Conservation (phyloP, 2,888 invertebrate species). For the Megastigmus dorsalis region DNA sequence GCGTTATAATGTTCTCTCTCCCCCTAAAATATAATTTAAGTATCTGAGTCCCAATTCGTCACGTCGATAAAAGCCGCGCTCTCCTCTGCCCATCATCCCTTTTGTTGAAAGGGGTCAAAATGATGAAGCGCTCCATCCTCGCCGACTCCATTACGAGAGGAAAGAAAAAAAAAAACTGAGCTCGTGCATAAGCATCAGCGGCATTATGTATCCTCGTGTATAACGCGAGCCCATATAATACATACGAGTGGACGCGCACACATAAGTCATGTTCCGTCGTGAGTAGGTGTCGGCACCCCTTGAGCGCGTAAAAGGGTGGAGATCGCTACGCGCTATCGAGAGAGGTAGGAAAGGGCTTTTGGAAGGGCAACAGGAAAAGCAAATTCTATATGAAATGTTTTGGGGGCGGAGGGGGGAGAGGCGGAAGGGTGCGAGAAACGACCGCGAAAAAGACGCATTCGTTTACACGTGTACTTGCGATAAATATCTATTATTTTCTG, state of each 20-base stretch:
- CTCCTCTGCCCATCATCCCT: not conserved
- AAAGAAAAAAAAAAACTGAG: conserved; percentile 50
- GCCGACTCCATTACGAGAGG: conserved; percentile 54
- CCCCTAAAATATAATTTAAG: too few relatives aligned
- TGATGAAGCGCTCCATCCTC: conserved; percentile 33
- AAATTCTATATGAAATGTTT: not conserved
- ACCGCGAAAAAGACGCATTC: not conserved
- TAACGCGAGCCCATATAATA: conserved; percentile 32
- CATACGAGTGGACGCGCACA: conserved; percentile 7
- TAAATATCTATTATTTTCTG: conserved; percentile 42
- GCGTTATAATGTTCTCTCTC: too few relatives aligned
- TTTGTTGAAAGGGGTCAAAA: conserved; percentile 39
- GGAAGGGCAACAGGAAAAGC: conserved; percentile 9
- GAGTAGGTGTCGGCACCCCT: conserved; percentile 29
- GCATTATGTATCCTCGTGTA: conserved; percentile 43
- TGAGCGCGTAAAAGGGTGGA: conserved; percentile 9
- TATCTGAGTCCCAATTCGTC: conserved; percentile 37
- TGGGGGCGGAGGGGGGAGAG: not conserved
- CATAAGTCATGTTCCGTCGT: conserved; percentile 30
- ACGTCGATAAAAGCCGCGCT: not conserved
- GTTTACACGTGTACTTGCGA: conserved; percentile 31
- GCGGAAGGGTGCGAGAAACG: not conserved
- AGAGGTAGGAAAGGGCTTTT: not conserved
- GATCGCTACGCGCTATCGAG: not conserved
- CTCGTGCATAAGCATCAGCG: not conserved